A percentile compares a stretch with the other conserved stretches of the same genome.
These are phyloP conservation scores for Megaceryle torquata DNA, from an alignment of 2,113 vertebrate genomes.

Conservation along the genomic window DNA sequence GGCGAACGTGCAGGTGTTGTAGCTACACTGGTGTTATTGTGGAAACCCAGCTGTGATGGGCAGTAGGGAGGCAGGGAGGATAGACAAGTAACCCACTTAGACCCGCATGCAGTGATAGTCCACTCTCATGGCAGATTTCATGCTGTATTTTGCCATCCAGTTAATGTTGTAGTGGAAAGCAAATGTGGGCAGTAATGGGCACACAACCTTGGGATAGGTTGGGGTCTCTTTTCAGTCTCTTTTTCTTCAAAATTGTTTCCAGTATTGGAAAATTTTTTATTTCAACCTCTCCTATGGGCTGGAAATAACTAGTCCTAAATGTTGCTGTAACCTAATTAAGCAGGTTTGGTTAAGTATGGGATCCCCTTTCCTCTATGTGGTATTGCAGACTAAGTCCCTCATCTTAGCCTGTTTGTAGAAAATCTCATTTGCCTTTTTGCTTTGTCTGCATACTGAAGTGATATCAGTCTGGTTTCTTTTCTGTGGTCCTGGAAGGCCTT, in stretches of 20 bases:
- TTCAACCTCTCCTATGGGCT: neutral
- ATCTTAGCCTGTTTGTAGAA: neutral
- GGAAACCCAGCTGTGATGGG: accelerated
- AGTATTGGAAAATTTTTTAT: neutral
- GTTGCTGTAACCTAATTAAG: neutral
- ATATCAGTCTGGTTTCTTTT: neutral
- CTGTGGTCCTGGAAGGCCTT: neutral
- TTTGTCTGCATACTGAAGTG: neutral
- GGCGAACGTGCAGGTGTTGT: neutral
- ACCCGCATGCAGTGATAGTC: neutral
- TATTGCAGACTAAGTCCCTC: neutral
- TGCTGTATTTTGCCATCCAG: neutral
- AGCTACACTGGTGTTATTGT: neutral
- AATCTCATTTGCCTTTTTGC: neutral
- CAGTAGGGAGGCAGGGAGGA: neutral
- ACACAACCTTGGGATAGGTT: neutral
- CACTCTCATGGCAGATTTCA: neutral
- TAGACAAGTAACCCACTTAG: neutral
- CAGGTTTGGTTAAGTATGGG: neutral
- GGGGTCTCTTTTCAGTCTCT: neutral
- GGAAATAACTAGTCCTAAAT: neutral
- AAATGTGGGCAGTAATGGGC: neutral
- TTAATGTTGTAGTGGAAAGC: neutral
- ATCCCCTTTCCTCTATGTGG: neutral
- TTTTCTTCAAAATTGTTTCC: neutral